phyloP scores from a whole-genome alignment of 2,113 vertebrate genomes.

The Ceratotherium simum region DNA sequence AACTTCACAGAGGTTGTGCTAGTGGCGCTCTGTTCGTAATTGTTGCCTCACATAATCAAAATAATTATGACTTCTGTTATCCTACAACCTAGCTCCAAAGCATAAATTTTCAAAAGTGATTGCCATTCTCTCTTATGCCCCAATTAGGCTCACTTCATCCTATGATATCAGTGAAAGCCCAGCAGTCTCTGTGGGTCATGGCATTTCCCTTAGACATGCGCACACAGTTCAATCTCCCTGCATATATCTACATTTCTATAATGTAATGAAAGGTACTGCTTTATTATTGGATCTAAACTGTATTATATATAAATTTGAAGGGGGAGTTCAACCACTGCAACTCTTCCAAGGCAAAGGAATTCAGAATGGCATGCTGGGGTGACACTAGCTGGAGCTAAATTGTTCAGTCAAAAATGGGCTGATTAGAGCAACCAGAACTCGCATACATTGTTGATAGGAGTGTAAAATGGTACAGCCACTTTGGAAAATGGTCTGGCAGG shows the following conservation, averaged over 20 bases:
- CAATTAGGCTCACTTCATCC: neutral
- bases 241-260: neutral
- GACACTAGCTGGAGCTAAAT: neutral
- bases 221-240: neutral
- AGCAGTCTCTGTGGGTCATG: neutral
- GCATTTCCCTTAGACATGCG: neutral
- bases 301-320: neutral
- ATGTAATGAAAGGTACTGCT: constrained; percentile 36
- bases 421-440: neutral
- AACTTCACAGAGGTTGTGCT: constrained; percentile 28
- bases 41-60: constrained; percentile 10
- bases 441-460: neutral
- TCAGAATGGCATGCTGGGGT: neutral
- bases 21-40: constrained; percentile 31
- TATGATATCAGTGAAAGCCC: neutral
- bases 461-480: neutral
- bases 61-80: constrained; percentile 26
- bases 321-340: neutral
- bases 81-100: neutral
- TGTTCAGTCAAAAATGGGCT: neutral
- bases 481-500: constrained; percentile 22
- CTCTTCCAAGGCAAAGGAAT: neutral
- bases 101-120: constrained; percentile 30
- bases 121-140: neutral
- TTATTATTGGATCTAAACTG: neutral